Conservation (phyloP, 2,888 invertebrate genomes). For the Helicoverpa assulta region DNA sequence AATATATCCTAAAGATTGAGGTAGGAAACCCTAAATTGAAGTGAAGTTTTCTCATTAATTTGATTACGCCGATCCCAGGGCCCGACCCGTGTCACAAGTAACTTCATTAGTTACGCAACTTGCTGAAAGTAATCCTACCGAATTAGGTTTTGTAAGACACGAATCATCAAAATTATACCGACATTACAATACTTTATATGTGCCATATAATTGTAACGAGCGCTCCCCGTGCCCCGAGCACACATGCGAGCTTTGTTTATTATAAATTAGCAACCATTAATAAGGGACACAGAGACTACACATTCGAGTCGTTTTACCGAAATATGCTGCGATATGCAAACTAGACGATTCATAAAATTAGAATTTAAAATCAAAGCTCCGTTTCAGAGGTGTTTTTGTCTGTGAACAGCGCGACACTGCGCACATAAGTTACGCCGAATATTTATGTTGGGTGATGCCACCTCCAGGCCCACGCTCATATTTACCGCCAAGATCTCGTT, state of each 20-base stretch:
- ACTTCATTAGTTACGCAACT: constrained; percentile 90
- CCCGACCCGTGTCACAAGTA: constrained; percentile 90
- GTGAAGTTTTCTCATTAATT: constrained; percentile 90
- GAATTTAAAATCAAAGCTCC: constrained; percentile 88
- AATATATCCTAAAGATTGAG: constrained; percentile 88
- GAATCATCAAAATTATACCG: constrained; percentile 82
- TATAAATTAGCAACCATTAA: constrained; percentile 58
- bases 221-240: constrained; percentile 12
- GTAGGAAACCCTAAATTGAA: constrained; percentile 88
- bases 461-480: constrained; percentile 78
- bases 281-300: constrained; percentile 41
- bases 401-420: constrained; percentile 73
- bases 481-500: constrained; percentile 81
- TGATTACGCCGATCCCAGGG: constrained; percentile 89
- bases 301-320: constrained; percentile 59
- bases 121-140: constrained; percentile 86
- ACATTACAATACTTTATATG: constrained; percentile 42
- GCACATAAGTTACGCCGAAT: constrained; percentile 82
- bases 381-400: constrained; percentile 85
- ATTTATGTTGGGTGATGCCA: constrained; percentile 83
- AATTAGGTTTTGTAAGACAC: constrained; percentile 87
- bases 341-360: constrained; percentile 86
- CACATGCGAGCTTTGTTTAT: constrained; percentile 40
- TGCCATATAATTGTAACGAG: constrained; percentile 23
- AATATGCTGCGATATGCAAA: constrained; percentile 84